phyloP scores from a whole-genome alignment of 1,140 invertebrate species.

The Danaus melanippus region DNA sequence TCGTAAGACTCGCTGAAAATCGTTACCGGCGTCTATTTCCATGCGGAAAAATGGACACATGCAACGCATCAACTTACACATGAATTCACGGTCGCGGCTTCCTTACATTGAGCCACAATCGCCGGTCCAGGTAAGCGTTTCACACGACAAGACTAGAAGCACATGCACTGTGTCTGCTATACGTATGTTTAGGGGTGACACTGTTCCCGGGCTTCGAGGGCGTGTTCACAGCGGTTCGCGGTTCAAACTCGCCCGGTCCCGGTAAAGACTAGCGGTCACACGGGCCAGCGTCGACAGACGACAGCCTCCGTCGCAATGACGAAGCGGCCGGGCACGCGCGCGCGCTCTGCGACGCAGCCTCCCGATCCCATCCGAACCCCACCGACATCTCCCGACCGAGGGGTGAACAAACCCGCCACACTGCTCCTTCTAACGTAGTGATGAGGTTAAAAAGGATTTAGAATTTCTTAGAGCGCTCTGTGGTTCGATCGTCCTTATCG shows the following conservation, averaged over 20 bases:
- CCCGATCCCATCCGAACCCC: conserved; percentile 49
- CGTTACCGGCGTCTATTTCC: conserved; percentile 42
- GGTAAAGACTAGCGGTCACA: conserved; percentile 48
- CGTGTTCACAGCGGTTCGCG: conserved; percentile 43
- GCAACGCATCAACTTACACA: conserved; percentile 66
- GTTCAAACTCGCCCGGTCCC: conserved; percentile 36
- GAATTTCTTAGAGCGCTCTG: conserved; percentile 60
- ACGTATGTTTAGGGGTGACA: conserved; percentile 12
- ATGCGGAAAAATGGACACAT: conserved; percentile 42
- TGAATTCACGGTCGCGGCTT: conserved; percentile 61
- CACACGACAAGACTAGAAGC: conserved; percentile 39
- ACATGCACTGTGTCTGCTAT: conserved; percentile 42
- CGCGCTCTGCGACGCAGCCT: conserved; percentile 59
- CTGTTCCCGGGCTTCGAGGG: conserved; percentile 33
- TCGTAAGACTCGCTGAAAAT: conserved; percentile 44
- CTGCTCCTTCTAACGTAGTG: conserved; percentile 65
- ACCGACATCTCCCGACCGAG: conserved; percentile 46
- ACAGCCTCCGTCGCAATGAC: conserved; percentile 69
- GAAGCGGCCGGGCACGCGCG: conserved; percentile 67
- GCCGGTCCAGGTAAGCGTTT: conserved; percentile 49
- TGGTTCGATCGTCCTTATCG: conserved; percentile 45
- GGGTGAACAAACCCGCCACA: conserved; percentile 67
- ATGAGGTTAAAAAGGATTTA: conserved; percentile 69
- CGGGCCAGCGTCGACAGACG: conserved; percentile 62
- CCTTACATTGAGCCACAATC: conserved; percentile 67